Evolutionary conservation across 1,140 invertebrate species (phyloP).

Genomic region (Bombus balteatus): DNA sequence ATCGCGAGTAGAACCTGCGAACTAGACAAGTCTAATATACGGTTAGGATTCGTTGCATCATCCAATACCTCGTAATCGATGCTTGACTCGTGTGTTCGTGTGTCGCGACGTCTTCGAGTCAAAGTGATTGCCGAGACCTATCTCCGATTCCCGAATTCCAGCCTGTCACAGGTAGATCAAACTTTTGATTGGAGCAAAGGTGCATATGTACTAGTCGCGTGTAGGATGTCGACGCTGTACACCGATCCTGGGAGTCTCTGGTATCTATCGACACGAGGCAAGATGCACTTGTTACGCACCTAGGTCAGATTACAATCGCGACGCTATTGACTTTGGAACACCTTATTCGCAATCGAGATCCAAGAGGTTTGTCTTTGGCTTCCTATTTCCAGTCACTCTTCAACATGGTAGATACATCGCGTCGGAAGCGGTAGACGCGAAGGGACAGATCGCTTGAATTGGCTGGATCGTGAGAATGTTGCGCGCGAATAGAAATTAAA

Average conservation of each 20-base stretch:
- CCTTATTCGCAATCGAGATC: constrained; percentile 41
- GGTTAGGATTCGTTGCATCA: constrained; percentile 43
- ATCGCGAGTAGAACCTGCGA: constrained; percentile 16
- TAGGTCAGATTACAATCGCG: background rate
- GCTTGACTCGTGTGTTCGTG: constrained; percentile 15
- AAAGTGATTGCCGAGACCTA: constrained; percentile 61
- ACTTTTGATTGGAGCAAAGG: constrained; percentile 49
- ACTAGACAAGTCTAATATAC: constrained; percentile 52
- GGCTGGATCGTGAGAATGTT: background rate
- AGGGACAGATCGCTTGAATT: background rate
- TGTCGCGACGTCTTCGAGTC: constrained; percentile 52
- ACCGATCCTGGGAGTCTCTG: background rate
- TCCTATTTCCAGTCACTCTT: background rate
- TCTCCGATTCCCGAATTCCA: constrained; percentile 62
- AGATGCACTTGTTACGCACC: constrained; percentile 8
- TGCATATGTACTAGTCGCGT: background rate
- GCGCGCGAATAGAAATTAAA: constrained; percentile 48
- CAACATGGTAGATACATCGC: background rate
- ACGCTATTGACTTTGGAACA: constrained; percentile 32
- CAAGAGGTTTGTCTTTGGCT: constrained; percentile 1
- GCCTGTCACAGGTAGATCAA: constrained; percentile 29
- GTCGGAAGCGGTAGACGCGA: no score
- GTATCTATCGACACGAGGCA: background rate
- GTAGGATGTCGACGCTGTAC: background rate
- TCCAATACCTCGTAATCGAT: constrained; percentile 51